phyloP scores from a whole-genome alignment of 2,797 vertebrate species.

The Salmo trutta region DNA sequence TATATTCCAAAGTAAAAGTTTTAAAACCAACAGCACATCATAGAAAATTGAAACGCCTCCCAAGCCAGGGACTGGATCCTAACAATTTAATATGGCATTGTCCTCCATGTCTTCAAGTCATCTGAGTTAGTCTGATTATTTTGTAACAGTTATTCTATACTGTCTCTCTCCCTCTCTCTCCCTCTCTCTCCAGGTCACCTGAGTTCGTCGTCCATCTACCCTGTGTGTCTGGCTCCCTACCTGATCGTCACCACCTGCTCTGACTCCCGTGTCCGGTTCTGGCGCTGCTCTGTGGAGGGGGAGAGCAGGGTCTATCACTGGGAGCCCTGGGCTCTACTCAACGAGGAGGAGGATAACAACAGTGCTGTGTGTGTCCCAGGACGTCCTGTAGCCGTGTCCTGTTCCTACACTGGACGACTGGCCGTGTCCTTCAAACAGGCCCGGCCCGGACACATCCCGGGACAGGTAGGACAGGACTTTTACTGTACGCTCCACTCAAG shows the following conservation, averaged over 20 bases:
- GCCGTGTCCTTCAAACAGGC: constrained; percentile 94
- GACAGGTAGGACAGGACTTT: constrained; percentile 69
- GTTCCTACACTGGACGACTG: constrained; percentile 95
- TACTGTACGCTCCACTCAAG: no score
- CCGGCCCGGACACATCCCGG: constrained; percentile 71
- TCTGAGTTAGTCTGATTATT: neutral
- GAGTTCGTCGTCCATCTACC: constrained; percentile 98
- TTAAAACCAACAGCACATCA: no score
- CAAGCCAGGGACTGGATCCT: no score
- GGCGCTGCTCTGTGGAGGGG: constrained; percentile 87
- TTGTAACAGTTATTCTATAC: neutral
- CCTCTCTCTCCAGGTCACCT: constrained; percentile 82
- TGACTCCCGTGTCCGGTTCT: constrained; percentile 92
- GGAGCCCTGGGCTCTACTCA: constrained; percentile 94
- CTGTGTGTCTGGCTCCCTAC: constrained; percentile 96
- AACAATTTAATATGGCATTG: no score
- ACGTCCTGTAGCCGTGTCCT: constrained; percentile 94
- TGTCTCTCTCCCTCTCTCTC: no score
- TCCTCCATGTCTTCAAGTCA: neutral
- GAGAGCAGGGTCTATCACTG: constrained; percentile 81
- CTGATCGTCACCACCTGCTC: constrained; percentile 96
- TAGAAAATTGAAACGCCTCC: no score
- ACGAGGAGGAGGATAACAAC: constrained; percentile 89
- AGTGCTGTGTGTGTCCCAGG: constrained; percentile 88
- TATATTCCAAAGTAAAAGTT: neutral